Percentiles rank a stretch among this genome's conserved stretches.
phyloP scores from a whole-genome alignment of 2,888 invertebrate species.

The Calliopum simillimum region DNA sequence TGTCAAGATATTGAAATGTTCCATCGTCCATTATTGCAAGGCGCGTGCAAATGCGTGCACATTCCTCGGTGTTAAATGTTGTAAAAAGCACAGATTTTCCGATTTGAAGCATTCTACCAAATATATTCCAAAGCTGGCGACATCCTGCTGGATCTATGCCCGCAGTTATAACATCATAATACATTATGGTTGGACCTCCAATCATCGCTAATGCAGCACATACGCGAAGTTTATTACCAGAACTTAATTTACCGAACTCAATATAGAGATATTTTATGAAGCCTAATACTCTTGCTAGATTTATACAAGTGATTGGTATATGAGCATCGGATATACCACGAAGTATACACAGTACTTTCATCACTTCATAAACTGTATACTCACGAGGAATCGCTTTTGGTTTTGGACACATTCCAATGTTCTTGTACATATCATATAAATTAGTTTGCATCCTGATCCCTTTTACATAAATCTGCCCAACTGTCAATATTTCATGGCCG shows the following conservation, averaged over 20 bases:
- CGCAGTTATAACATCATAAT: conserved; percentile 75
- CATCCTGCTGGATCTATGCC: conserved; percentile 70
- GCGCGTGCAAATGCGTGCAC: conserved; percentile 80
- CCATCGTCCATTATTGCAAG: conserved; percentile 80
- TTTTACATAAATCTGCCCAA: conserved; percentile 77
- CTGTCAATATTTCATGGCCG: conserved; percentile 78
- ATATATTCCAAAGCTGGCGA: conserved; percentile 82
- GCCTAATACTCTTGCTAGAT: conserved; percentile 69
- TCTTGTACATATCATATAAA: conserved; percentile 71
- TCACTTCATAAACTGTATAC: conserved; percentile 76
- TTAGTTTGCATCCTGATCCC: conserved; percentile 69
- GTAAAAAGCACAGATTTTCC: conserved; percentile 4
- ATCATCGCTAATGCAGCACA: conserved; percentile 78
- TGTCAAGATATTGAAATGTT: conserved; percentile 76
- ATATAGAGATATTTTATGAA: conserved; percentile 73
- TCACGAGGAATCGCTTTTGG: conserved; percentile 78
- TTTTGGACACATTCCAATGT: conserved; percentile 80
- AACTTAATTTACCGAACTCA: conserved; percentile 72
- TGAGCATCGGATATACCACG: conserved; percentile 70
- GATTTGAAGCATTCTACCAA: not conserved
- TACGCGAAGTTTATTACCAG: conserved; percentile 80
- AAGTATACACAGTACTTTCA: conserved; percentile 73
- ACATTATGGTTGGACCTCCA: conserved; percentile 76
- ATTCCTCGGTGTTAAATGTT: conserved; percentile 82
- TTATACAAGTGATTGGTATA: conserved; percentile 55